These are phyloP conservation scores for Papilio polytes DNA, from an alignment of 1,140 invertebrate genomes.

Conservation along the genomic window DNA sequence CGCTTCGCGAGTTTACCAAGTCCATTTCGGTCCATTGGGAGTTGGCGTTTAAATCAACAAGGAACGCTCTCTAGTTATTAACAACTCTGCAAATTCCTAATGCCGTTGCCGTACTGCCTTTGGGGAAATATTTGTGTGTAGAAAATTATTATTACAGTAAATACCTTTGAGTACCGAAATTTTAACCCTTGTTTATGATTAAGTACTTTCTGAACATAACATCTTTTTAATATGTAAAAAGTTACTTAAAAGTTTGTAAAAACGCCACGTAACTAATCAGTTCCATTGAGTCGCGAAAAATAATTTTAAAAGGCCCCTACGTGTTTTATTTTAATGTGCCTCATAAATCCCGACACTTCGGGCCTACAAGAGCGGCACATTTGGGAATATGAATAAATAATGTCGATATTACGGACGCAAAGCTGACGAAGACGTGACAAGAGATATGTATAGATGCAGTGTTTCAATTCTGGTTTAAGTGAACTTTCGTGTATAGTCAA, in stretches of 20 bases:
- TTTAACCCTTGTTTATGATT: too few species aligned
- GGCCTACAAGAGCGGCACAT: slow-evolving; percentile 43
- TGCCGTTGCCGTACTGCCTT: slow-evolving; percentile 25
- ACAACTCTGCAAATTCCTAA: slow-evolving; percentile 42
- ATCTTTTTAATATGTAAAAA: too few species aligned
- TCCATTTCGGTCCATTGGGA: slow-evolving; percentile 45
- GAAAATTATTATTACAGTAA: slow-evolving; percentile 23
- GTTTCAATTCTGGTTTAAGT: slow-evolving; percentile 18
- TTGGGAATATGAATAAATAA: slow-evolving; percentile 54
- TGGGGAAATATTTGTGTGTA: slow-evolving; percentile 22
- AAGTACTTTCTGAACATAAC: too few species aligned
- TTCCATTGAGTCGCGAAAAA: not conserved
- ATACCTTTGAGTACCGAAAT: not conserved
- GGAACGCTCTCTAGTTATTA: slow-evolving; percentile 35
- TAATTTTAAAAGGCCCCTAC: slow-evolving; percentile 39
- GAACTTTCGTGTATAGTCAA: slow-evolving; percentile 27
- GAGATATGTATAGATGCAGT: slow-evolving; percentile 33
- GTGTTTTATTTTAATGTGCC: slow-evolving; percentile 56
- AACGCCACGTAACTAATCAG: slow-evolving; percentile 8
- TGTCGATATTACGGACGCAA: slow-evolving; percentile 43
- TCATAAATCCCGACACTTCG: slow-evolving; percentile 44
- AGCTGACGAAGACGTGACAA: slow-evolving; percentile 36
- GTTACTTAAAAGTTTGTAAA: not conserved
- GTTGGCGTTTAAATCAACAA: slow-evolving; percentile 48
- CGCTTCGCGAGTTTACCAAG: slow-evolving; percentile 40